A percentile compares a stretch with the other conserved stretches of the same genome.
Conservation (phyloP, 2,113 vertebrate genomes). For the Mungos mungo region DNA sequence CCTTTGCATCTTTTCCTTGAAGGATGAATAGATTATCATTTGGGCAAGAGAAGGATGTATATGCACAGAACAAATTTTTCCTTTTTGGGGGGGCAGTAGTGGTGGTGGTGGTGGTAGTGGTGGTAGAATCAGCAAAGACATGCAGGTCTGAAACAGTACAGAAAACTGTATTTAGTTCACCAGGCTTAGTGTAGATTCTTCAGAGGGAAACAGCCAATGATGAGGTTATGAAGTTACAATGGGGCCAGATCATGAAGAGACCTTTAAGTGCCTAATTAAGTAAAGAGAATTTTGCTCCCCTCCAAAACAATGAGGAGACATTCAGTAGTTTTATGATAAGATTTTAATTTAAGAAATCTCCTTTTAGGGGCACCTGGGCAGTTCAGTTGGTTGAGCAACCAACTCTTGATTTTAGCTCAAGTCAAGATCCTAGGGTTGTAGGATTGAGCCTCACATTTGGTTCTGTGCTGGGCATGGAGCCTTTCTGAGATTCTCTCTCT, state of each 20-base stretch:
- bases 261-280: neutral
- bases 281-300: neutral
- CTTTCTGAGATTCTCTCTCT: too few relatives aligned
- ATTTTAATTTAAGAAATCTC: slow-evolving; percentile 34
- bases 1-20: neutral
- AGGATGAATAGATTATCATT: neutral
- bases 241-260: neutral
- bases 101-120: too few relatives aligned
- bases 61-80: neutral
- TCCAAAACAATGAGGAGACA: neutral
- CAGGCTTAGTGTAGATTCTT: neutral
- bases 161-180: neutral
- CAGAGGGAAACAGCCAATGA: neutral
- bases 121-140: neutral
- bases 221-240: neutral
- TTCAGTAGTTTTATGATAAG: neutral
- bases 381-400: too few relatives aligned
- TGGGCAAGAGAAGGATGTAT: neutral
- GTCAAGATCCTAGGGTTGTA: too few relatives aligned
- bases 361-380: neutral
- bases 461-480: too few relatives aligned
- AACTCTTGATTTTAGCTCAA: too few relatives aligned
- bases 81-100: neutral
- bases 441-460: too few relatives aligned
- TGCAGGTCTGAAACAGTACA: neutral